A percentile compares a stretch with the other conserved stretches of the same genome.
Conservation (phyloP, 2,888 invertebrate species). For the Elegia similella region DNA sequence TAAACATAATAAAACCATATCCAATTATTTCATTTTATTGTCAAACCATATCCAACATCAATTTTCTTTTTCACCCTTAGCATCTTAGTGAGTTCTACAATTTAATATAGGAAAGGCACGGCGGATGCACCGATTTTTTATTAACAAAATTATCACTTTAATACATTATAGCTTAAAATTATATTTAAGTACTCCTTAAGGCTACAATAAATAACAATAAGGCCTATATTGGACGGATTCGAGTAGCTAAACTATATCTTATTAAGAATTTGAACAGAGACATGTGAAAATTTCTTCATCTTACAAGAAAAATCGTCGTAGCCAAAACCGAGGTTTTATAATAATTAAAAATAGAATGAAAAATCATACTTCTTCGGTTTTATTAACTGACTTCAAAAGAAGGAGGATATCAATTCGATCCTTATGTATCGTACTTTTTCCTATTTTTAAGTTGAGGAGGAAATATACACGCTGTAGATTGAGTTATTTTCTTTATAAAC, state of each 20-base stretch:
- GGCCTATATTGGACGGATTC: conserved; percentile 68
- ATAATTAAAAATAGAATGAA: too few species aligned
- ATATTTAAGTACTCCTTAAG: conserved; percentile 35
- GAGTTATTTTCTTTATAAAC: too few species aligned
- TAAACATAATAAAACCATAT: too few species aligned
- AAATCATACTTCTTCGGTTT: too few species aligned
- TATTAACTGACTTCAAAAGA: too few species aligned
- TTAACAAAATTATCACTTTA: conserved; percentile 30
- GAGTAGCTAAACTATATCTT: conserved; percentile 37
- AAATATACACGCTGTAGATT: too few species aligned
- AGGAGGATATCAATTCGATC: too few species aligned
- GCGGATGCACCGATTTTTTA: conserved; percentile 28
- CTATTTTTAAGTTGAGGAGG: too few species aligned
- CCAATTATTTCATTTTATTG: neutral
- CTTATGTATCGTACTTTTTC: too few species aligned
- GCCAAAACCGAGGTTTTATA: too few species aligned
- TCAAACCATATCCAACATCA: neutral
- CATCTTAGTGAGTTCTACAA: conserved; percentile 18
- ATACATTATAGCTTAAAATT: conserved; percentile 31
- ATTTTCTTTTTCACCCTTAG: conserved; percentile 13
- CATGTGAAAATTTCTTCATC: neutral
- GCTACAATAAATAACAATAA: conserved; percentile 76
- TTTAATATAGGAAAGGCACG: conserved; percentile 30
- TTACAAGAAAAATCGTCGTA: too few species aligned
- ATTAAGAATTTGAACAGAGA: conserved; percentile 20